Conservation (phyloP, 1,140 invertebrate species). For the Vanessa atalanta region DNA sequence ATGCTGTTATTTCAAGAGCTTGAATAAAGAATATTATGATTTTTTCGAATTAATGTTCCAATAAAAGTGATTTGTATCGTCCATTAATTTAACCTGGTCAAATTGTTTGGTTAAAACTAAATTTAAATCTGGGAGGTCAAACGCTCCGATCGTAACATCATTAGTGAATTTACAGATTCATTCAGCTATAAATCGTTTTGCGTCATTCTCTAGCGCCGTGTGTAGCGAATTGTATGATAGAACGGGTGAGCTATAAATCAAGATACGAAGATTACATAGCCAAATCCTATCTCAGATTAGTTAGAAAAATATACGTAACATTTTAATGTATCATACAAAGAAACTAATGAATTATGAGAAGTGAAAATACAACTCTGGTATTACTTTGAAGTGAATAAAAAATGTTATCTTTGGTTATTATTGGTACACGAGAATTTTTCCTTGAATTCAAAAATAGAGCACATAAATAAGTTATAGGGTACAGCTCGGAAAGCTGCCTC, state of each 20-base stretch:
- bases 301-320: neutral
- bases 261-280: slow-evolving; percentile 10
- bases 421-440: neutral
- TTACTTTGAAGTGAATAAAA: neutral
- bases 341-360: neutral
- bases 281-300: neutral
- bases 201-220: neutral
- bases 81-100: too few relatives aligned
- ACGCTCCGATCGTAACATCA: neutral
- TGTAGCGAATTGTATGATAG: slow-evolving; percentile 4
- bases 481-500: too few relatives aligned
- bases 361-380: neutral
- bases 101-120: too few relatives aligned
- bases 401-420: neutral
- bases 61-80: too few relatives aligned
- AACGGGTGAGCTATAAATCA: slow-evolving; percentile 13
- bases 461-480: neutral
- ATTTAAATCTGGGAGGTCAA: neutral
- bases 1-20: too few relatives aligned
- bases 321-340: slow-evolving; percentile 1
- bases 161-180: slow-evolving; percentile 7
- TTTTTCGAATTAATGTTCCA: too few relatives aligned
- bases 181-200: slow-evolving; percentile 9
- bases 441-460: neutral
- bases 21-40: too few relatives aligned